phyloP scores from a whole-genome alignment of 2,113 vertebrate genomes.

The Etia nguti region DNA sequence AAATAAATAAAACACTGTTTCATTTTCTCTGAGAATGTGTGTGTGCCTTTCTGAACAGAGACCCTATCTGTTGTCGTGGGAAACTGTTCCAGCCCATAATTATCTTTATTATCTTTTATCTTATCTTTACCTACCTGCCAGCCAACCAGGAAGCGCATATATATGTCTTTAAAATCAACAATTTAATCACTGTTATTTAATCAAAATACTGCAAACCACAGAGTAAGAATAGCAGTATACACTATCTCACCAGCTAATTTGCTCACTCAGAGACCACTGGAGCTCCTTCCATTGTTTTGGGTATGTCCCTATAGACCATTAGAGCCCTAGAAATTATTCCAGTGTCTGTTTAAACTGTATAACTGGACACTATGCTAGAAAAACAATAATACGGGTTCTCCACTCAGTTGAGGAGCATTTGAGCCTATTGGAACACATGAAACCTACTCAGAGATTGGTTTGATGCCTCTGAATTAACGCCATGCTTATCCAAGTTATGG shows the following conservation, averaged over 20 bases:
- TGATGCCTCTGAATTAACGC: not conserved
- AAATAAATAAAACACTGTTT: not conserved
- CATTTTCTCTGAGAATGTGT: not conserved
- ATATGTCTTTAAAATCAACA: not conserved
- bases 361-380: not conserved
- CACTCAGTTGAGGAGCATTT: not conserved
- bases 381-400: not conserved
- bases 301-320: not conserved
- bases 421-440: not conserved
- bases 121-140: too few species aligned
- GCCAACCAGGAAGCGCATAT: too few species aligned
- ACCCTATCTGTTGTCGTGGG: conserved; percentile 39
- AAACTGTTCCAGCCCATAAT: conserved; percentile 30
- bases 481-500: not conserved
- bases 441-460: not conserved
- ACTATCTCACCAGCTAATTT: not conserved
- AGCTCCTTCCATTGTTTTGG: not conserved
- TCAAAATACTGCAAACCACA: not conserved
- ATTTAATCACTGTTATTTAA: not conserved
- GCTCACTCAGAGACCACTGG: not conserved
- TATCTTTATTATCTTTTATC: too few species aligned
- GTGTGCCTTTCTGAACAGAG: conserved; percentile 15
- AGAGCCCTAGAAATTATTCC: not conserved
- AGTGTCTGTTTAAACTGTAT: not conserved
- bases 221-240: not conserved